These are phyloP conservation scores for Bovichtus variegatus DNA, from an alignment of 2,797 vertebrate genomes.

Conservation along the genomic window DNA sequence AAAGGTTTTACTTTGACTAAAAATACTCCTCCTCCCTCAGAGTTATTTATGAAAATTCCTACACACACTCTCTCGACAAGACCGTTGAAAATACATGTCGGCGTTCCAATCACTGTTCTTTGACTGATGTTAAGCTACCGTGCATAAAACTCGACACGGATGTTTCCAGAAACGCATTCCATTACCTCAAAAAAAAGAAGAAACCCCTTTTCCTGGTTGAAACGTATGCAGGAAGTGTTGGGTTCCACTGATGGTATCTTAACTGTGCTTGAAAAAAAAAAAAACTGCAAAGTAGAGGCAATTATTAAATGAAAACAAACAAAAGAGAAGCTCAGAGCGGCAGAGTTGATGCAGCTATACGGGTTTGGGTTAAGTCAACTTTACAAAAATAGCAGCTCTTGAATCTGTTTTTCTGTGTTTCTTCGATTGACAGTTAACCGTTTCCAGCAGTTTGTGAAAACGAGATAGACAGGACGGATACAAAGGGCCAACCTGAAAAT, in stretches of 20 bases:
- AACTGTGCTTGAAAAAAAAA: too few species aligned
- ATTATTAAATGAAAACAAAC: background rate
- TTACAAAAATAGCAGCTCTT: too few species aligned
- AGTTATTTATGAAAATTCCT: background rate
- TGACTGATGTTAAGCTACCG: background rate
- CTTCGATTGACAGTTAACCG: too few species aligned
- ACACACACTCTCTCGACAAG: background rate
- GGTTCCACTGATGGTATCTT: background rate
- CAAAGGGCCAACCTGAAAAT: too few species aligned
- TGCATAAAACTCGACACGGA: background rate
- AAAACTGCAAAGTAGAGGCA: background rate
- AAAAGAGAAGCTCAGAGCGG: background rate
- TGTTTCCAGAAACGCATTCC: background rate
- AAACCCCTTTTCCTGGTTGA: background rate
- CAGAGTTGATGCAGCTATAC: too few species aligned
- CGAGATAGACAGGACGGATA: too few species aligned
- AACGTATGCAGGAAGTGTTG: background rate
- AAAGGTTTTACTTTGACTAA: background rate
- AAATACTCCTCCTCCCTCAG: background rate
- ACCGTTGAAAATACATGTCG: background rate
- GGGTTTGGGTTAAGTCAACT: too few species aligned
- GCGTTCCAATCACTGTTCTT: background rate
- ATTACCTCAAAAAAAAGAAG: background rate
- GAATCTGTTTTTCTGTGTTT: too few species aligned
- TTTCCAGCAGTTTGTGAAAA: too few species aligned